A percentile compares a stretch with the other conserved stretches of the same genome.
These are phyloP conservation scores for Prunella himalayana DNA, from an alignment of 2,113 vertebrate species.

Conservation along the genomic window DNA sequence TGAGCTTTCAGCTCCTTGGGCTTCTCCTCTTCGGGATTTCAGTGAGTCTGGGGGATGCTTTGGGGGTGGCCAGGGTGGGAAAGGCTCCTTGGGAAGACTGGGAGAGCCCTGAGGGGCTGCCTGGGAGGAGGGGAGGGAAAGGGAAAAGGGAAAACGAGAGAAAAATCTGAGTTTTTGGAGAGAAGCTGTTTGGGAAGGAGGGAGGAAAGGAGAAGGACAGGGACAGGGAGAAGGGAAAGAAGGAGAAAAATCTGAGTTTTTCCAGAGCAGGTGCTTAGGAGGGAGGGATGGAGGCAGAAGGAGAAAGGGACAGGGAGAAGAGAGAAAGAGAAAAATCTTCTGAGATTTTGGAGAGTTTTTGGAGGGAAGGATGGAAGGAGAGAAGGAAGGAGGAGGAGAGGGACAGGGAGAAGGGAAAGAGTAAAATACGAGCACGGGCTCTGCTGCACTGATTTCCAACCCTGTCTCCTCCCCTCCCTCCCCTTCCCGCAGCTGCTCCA, in stretches of 20 bases:
- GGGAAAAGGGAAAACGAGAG: neutral
- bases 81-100: neutral
- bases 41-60: neutral
- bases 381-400: neutral
- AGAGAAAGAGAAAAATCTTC: neutral
- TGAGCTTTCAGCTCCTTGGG: neutral
- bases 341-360: neutral
- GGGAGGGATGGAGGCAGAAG: too few relatives aligned
- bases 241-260: neutral
- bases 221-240: neutral
- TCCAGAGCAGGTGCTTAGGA: neutral
- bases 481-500: neutral
- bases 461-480: too few relatives aligned
- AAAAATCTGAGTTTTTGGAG: neutral
- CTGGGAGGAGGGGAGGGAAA: too few relatives aligned
- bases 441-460: neutral
- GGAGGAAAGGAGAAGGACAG: neutral
- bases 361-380: neutral
- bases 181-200: neutral
- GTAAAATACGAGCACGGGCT: fast-evolving
- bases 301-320: neutral
- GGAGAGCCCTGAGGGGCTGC: neutral
- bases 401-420: neutral
- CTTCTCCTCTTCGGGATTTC: neutral
- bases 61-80: neutral